Evolutionary conservation across 2,113 vertebrate genomes (phyloP).

Genomic region (Okapia johnstoni): DNA sequence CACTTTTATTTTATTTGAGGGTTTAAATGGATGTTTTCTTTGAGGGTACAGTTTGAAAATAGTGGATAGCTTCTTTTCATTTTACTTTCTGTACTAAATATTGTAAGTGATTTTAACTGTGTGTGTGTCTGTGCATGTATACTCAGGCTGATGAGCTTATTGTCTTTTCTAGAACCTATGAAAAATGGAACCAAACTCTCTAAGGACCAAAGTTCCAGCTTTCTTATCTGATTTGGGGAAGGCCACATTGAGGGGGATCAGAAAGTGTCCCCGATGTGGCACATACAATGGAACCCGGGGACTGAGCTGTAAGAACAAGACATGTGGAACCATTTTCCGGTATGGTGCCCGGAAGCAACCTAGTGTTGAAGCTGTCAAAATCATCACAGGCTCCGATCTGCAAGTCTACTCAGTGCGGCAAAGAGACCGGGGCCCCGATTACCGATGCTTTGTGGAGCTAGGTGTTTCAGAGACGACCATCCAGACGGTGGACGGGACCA

Average conservation of each 20-base stretch:
- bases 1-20: slow-evolving; percentile 4
- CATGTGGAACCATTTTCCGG: slow-evolving; percentile 89
- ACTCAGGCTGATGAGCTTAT: background rate
- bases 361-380: slow-evolving; percentile 82
- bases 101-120: background rate
- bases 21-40: background rate
- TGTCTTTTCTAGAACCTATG: slow-evolving; percentile 37
- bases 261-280: slow-evolving; percentile 91
- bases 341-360: slow-evolving; percentile 78
- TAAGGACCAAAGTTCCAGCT: slow-evolving; percentile 83
- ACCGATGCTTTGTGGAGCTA: slow-evolving; percentile 90
- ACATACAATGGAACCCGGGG: slow-evolving; percentile 94
- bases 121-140: background rate
- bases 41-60: slow-evolving; percentile 1
- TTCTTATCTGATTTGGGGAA: slow-evolving; percentile 93
- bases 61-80: background rate
- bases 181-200: slow-evolving; percentile 77
- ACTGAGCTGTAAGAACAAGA: slow-evolving; percentile 96
- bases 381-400: slow-evolving; percentile 82
- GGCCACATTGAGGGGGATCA: slow-evolving; percentile 91
- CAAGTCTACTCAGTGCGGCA: slow-evolving; percentile 92
- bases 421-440: slow-evolving; percentile 82
- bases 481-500: slow-evolving; percentile 85
- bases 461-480: slow-evolving; percentile 87
- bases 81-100: slow-evolving; percentile 12